phyloP scores from a whole-genome alignment of 2,797 vertebrate species.

The Sebastes itinus region DNA sequence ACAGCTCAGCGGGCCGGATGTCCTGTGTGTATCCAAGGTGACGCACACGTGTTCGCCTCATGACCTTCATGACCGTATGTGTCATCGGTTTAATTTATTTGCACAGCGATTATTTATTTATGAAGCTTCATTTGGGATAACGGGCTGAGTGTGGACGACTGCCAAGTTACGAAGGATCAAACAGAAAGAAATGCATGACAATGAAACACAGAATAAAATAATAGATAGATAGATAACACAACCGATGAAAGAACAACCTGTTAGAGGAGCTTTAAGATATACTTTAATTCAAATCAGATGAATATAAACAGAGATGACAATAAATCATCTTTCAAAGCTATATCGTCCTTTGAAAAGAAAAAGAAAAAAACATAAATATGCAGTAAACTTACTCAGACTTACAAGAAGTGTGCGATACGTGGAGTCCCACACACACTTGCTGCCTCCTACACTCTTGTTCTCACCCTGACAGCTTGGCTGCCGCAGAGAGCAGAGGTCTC shows the following conservation, averaged over 20 bases:
- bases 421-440: not conserved
- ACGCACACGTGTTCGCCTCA: conserved; percentile 22
- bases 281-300: not conserved
- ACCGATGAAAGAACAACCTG: not conserved
- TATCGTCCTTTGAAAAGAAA: not conserved
- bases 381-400: not conserved
- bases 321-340: not conserved
- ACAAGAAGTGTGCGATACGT: not conserved
- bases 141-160: not conserved
- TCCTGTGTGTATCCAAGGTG: conserved; percentile 16
- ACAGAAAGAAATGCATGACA: not conserved
- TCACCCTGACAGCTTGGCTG: conserved; percentile 68
- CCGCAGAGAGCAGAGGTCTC: conserved; percentile 61
- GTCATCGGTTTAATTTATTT: conserved; percentile 47
- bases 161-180: conserved; percentile 1
- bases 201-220: not conserved
- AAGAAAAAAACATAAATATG: not conserved
- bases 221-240: not conserved
- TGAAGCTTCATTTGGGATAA: conserved; percentile 14
- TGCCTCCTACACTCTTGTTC: conserved; percentile 54
- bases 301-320: not conserved
- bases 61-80: conserved; percentile 34
- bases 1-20: conserved; percentile 7
- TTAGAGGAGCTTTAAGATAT: not conserved
- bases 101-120: conserved; percentile 51